These are phyloP conservation scores for Drosophila pseudotakahashii DNA, from an alignment of 2,888 invertebrate genomes.

Conservation along the genomic window DNA sequence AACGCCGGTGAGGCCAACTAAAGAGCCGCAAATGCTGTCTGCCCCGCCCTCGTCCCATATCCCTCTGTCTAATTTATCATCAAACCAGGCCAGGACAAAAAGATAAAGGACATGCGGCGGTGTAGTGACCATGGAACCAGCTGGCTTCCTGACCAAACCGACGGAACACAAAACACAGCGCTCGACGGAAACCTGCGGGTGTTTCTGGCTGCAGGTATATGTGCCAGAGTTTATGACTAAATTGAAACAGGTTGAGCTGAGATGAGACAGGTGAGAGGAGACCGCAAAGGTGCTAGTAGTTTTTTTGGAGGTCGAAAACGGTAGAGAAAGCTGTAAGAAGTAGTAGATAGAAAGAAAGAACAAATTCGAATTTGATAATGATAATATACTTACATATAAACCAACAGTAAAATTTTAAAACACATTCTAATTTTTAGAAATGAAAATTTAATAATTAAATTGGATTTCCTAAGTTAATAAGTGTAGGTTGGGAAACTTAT, in stretches of 20 bases:
- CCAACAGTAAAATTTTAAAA: too few relatives aligned
- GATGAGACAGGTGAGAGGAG: slow-evolving; percentile 18
- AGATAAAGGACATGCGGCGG: slow-evolving; percentile 52
- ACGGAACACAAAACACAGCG: slow-evolving; percentile 31
- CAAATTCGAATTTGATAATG: background rate
- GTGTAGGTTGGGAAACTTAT: too few relatives aligned
- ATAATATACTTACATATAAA: too few relatives aligned
- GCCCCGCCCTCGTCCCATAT: slow-evolving; percentile 19
- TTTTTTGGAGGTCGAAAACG: background rate
- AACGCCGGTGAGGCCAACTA: slow-evolving; percentile 58
- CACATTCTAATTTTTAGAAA: too few relatives aligned
- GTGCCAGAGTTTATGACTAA: slow-evolving; percentile 67
- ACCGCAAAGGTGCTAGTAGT: background rate
- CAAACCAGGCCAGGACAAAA: slow-evolving; percentile 65
- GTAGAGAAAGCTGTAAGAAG: background rate
- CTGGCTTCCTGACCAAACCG: slow-evolving; percentile 70
- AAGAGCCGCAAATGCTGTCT: slow-evolving; percentile 65
- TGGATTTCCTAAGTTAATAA: too few relatives aligned
- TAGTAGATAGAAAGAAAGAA: background rate
- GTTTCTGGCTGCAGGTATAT: slow-evolving; percentile 19
- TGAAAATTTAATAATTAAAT: too few relatives aligned
- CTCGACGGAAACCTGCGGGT: slow-evolving; percentile 41
- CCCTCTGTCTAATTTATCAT: slow-evolving; percentile 72
- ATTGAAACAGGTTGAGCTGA: slow-evolving; percentile 72
- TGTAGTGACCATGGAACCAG: slow-evolving; percentile 60